Evolutionary conservation across 2,797 vertebrate species (phyloP), one percentile per base, ranked within the genome.

Genomic region (Gambelia wislizenii): DNA sequence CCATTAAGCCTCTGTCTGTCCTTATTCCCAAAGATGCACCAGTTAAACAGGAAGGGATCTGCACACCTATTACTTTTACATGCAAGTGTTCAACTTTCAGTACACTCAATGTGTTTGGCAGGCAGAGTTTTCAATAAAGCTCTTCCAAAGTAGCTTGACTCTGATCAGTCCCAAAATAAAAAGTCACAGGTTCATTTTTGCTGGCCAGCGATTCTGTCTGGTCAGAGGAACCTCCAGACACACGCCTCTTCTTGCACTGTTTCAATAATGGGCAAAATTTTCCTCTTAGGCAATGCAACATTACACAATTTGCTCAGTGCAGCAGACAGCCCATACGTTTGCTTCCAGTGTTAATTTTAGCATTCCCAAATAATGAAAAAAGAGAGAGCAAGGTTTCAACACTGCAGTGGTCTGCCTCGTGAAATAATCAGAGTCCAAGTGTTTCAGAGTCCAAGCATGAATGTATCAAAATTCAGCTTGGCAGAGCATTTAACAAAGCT

Each of bases 221-320:
- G 90, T 90, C 93, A 1, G 0, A 91, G 94, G 93, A 95, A 93
- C 95, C 94, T 94, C 96, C 92, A 94, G 93, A 90, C 92, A 93
- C 84, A 93, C 90, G 84, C n/a, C 47, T 85, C 20, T 91, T 72
- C 77, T 0, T 82, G 27, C 27, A 61, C 36, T 72, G 6, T 61
- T 81, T 83, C 30, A 42, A 75, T 0, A n/a, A 85, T 18, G 87
- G 77, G 91, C 86, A 91, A 79, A 16, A 44, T 4, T 87, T 76
- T 69, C 64, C 39, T 25, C 1, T 94, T 93, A 93, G 81, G 95
- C 93, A 96, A 95, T 12, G 0, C 10, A 72, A 85, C 3, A 0
- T 95, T 96, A 90, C 95, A 89, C 92, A 95, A 94, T 78, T 89
- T 9, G 42, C 84, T 86, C 30, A 0, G 0, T 25, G 2, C 30